These are phyloP conservation scores for Ectemnius lituratus DNA, from an alignment of 2,888 invertebrate species.

Conservation along the genomic window DNA sequence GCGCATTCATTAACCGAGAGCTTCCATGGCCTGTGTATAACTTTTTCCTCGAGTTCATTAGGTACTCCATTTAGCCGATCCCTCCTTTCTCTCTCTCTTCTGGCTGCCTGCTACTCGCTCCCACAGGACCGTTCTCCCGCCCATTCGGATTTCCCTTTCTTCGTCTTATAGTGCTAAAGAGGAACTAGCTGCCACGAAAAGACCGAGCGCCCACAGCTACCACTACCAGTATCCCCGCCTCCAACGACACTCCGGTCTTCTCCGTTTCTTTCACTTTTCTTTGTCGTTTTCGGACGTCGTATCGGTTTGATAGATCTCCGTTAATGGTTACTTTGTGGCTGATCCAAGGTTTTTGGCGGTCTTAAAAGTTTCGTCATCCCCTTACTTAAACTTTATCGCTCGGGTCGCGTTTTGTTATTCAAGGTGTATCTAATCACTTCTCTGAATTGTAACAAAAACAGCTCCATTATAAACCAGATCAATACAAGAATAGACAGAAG, in stretches of 20 bases:
- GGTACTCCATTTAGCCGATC: conserved; percentile 60
- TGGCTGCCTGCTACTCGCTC: conserved; percentile 42
- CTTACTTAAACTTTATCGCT: neutral
- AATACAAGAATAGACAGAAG: conserved; percentile 58
- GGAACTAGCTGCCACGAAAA: conserved; percentile 32
- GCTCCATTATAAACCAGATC: too few species aligned
- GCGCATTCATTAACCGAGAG: conserved; percentile 58
- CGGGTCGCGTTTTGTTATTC: too few species aligned
- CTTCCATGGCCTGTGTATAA: conserved; percentile 57
- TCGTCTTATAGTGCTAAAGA: conserved; percentile 40
- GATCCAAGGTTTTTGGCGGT: conserved; percentile 30
- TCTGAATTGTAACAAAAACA: too few species aligned
- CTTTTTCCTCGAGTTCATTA: conserved; percentile 68
- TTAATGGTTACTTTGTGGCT: conserved; percentile 63
- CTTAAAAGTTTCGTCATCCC: conserved; percentile 5
- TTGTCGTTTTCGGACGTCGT: conserved; percentile 58
- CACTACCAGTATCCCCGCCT: neutral
- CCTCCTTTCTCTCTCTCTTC: conserved; percentile 24
- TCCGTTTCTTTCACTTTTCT: conserved; percentile 62
- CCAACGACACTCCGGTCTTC: conserved; percentile 58
- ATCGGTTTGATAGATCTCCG: conserved; percentile 65
- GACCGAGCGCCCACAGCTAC: conserved; percentile 50
- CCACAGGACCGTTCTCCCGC: conserved; percentile 24
- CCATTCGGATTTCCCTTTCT: conserved; percentile 49
- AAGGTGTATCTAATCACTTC: too few species aligned